A percentile compares a stretch with the other conserved stretches of the same genome.
These are phyloP conservation scores for Paraescarpia echinospica DNA, from an alignment of 1,140 invertebrate species.

Conservation along the genomic window DNA sequence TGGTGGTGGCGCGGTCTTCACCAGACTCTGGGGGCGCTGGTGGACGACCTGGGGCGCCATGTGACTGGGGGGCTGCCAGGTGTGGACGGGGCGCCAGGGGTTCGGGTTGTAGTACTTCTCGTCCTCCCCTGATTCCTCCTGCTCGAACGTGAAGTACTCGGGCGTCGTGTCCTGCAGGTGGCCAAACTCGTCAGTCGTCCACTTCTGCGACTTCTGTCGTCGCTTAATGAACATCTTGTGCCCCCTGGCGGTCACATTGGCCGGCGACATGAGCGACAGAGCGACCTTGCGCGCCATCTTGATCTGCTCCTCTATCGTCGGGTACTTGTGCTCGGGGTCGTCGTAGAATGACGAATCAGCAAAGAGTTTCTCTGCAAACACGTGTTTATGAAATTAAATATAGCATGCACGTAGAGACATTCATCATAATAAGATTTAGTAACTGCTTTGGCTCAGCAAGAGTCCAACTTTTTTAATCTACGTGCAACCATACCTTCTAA, in stretches of 20 bases:
- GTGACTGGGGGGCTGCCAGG: slow-evolving; percentile 28
- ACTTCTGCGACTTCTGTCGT: slow-evolving; percentile 89
- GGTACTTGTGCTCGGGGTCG: slow-evolving; percentile 75
- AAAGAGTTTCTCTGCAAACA: slow-evolving; percentile 80
- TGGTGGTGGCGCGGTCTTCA: neutral
- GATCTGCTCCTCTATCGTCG: slow-evolving; percentile 93
- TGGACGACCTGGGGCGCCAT: slow-evolving; percentile 41
- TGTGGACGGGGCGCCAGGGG: neutral
- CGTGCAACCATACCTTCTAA: too few relatives aligned
- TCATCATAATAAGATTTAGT: neutral
- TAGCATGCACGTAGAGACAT: neutral
- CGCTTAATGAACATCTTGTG: slow-evolving; percentile 94
- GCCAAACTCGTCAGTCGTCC: slow-evolving; percentile 82
- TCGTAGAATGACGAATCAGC: slow-evolving; percentile 90
- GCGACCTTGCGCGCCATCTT: slow-evolving; percentile 87
- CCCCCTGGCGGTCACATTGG: slow-evolving; percentile 87
- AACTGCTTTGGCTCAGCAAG: too few relatives aligned
- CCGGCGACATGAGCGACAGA: slow-evolving; percentile 85
- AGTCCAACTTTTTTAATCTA: too few relatives aligned
- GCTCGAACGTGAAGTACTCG: slow-evolving; percentile 3
- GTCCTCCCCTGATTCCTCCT: neutral
- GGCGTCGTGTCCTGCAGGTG: slow-evolving; percentile 44
- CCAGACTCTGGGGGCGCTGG: slow-evolving; percentile 23
- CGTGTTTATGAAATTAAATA: neutral
- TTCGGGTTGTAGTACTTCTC: slow-evolving; percentile 21